Conservation (phyloP, 2,888 invertebrate genomes). For the Hirtodrosophila trivittata region DNA sequence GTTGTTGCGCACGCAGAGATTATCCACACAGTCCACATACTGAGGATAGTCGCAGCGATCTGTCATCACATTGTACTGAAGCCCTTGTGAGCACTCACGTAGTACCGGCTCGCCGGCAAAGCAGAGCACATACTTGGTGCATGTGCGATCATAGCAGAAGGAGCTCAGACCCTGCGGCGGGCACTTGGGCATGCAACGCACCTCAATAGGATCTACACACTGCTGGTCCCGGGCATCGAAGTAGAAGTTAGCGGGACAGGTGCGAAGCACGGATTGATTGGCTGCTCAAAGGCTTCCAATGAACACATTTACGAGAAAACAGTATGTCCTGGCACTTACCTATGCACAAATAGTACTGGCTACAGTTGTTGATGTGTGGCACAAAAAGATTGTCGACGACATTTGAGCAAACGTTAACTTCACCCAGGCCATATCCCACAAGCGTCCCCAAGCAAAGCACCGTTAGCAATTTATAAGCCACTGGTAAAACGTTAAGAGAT, state of each 20-base stretch:
- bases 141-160: conserved; percentile 77
- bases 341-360: conserved; percentile 70
- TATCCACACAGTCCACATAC: conserved; percentile 80
- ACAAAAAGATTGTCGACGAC: conserved; percentile 66
- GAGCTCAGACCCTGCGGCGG: conserved; percentile 55
- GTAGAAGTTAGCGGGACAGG: conserved; percentile 50
- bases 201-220: conserved; percentile 60
- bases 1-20: conserved; percentile 74
- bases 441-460: conserved; percentile 41
- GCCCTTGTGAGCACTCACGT: conserved; percentile 70
- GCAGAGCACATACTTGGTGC: conserved; percentile 80
- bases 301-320: neutral
- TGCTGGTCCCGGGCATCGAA: conserved; percentile 71
- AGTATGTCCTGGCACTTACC: conserved; percentile 27
- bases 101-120: conserved; percentile 66
- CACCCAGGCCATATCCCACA: conserved; percentile 8
- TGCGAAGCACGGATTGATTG: conserved; percentile 44
- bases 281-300: conserved; percentile 24
- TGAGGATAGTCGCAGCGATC: conserved; percentile 81
- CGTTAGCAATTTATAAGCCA: conserved; percentile 41
- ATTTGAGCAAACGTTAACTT: conserved; percentile 60
- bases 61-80: conserved; percentile 79
- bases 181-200: conserved; percentile 70
- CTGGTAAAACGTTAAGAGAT: conserved; percentile 22
- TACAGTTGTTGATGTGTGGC: conserved; percentile 60